Conservation (phyloP, 2,113 vertebrate genomes). For the Callospermophilus lateralis region DNA sequence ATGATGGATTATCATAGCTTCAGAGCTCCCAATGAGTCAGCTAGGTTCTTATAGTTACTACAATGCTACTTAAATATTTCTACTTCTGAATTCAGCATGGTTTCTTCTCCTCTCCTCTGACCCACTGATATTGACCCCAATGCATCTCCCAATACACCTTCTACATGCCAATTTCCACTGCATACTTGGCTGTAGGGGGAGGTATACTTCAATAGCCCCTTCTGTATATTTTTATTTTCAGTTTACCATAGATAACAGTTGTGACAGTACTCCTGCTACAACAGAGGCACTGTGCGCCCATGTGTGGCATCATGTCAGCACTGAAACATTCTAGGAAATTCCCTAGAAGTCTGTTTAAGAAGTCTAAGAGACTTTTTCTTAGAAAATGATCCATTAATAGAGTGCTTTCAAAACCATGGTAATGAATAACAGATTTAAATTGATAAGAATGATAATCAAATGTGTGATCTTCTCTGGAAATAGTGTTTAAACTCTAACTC, state of each 20-base stretch:
- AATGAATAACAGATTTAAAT: no score
- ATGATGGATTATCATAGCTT: not conserved
- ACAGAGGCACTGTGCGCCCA: not conserved
- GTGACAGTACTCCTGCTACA: not conserved
- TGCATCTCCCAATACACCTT: not conserved
- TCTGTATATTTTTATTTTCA: not conserved
- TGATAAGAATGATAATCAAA: no score
- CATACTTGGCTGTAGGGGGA: not conserved
- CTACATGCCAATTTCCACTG: not conserved
- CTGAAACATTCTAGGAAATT: not conserved
- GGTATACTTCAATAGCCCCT: not conserved
- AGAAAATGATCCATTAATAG: not conserved
- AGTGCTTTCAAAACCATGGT: no score
- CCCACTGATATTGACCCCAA: not conserved
- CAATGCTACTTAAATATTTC: not conserved
- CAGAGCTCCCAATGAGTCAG: not conserved
- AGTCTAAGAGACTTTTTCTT: not conserved
- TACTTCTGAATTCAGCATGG: not conserved
- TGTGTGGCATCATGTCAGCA: not conserved
- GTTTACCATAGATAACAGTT: accelerated
- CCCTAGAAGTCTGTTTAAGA: no score
- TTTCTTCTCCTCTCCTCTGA: not conserved
- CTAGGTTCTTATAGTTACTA: not conserved
- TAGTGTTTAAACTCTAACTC: no score
- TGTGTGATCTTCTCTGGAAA: no score